Evolutionary conservation across 2,888 invertebrate genomes (phyloP).

Genomic region (Apodemia duryi): DNA sequence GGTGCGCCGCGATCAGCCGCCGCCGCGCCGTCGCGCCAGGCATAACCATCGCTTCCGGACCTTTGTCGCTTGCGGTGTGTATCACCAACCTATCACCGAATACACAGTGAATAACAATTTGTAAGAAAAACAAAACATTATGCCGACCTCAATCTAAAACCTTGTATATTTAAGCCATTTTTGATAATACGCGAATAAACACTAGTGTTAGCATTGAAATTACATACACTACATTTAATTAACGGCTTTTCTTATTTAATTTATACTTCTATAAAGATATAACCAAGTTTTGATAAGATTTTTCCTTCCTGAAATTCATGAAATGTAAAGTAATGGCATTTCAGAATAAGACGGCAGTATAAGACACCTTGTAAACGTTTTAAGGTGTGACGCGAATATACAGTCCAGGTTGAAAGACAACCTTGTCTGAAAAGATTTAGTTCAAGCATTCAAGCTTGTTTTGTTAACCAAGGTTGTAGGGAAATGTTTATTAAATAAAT

Average conservation of each 20-base stretch:
- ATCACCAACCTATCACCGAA: conserved; percentile 21
- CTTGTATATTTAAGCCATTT: not conserved
- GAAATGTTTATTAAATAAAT: conserved; percentile 1
- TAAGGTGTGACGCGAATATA: not conserved
- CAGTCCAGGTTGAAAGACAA: not conserved
- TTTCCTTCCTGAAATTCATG: no score
- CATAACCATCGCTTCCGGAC: conserved; percentile 80
- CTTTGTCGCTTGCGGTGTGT: conserved; percentile 73
- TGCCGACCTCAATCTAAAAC: not conserved
- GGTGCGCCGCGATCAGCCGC: conserved; percentile 74
- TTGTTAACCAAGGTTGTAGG: not conserved
- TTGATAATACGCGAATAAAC: no score
- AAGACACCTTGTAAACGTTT: not conserved
- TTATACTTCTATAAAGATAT: not conserved
- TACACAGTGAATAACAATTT: not conserved
- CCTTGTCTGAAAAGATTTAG: not conserved
- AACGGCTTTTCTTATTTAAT: not conserved
- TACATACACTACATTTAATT: not conserved
- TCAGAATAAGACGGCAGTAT: not conserved
- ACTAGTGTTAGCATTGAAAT: no score
- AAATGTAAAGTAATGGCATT: not conserved
- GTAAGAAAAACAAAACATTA: not conserved
- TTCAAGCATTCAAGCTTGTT: not conserved
- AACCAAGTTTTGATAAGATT: no score
- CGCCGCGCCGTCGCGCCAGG: conserved; percentile 63